Base-by-base conservation (phyloP, 2,113 vertebrate species). In the Cyprinodon variegatus region DNA sequence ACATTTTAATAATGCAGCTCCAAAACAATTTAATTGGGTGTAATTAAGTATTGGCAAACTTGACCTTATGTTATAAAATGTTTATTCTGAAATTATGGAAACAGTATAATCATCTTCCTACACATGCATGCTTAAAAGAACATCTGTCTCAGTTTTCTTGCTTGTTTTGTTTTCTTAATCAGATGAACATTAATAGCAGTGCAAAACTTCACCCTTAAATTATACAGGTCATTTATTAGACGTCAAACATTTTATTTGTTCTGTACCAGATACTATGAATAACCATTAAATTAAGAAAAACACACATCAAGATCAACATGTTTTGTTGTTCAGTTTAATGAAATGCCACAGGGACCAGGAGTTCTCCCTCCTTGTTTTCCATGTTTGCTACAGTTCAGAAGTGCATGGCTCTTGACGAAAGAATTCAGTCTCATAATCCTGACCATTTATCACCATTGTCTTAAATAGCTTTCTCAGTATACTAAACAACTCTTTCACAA, bases 111-210 rank as follows among this genome's bases (percentile, higher is more conserved):
- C 10, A 65, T 57, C 17, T 57, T 20, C 50, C 50, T n/a, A 57
- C 15, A 57, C 50, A n/a, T 57, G 17, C 50, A n/a, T 13, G 20
- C 20, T 53, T 53, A 57, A 57, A 81, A 77, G 83, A 65, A 45
- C 48, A 67, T 10, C 22, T 41, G 37, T 13, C 37, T 73, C 17
- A 10, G 20, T 48, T 38, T 53, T 36, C 46, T 50, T 68, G 14
- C 17, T 68, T 36, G 9, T 50, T n/a, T 53, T 50, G 40, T 46
- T 50, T 67, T 48, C 46, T 48, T 6, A 1, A 50, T 38, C 38
- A 59, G 38, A 8, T 77, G 20, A 67, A 66, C 57, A 29, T 69
- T 17, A 11, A 59, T 11, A 68, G 37, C 29, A 63, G 8, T 62
- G 60, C 15, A 20, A 6, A 37, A 3, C 37, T 11, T 36, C 43